These are phyloP conservation scores for Spilosoma lubricipeda DNA, from an alignment of 2,888 invertebrate genomes.

Conservation along the genomic window DNA sequence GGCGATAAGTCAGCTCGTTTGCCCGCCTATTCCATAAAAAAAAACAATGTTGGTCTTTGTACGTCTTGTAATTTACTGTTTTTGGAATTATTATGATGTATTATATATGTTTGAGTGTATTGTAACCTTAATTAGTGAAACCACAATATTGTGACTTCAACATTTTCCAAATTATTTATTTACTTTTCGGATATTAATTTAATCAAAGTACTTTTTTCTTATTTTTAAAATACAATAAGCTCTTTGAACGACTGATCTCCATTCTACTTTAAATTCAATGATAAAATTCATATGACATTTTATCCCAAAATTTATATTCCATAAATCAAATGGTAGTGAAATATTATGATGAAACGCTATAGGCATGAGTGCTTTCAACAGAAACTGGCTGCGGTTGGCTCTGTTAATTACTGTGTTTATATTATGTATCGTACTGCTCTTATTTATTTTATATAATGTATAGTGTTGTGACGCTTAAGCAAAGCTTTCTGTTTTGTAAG, in stretches of 20 bases:
- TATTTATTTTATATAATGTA: not conserved
- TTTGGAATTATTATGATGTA: too few relatives aligned
- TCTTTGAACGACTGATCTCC: not conserved
- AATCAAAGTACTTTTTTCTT: not conserved
- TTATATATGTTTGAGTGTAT: too few relatives aligned
- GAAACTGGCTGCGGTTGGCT: constrained; percentile 25
- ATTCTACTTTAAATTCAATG: not conserved
- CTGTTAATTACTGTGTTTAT: constrained; percentile 24
- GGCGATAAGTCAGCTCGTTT: fast-evolving
- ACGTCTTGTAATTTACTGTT: not conserved
- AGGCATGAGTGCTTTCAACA: constrained; percentile 36
- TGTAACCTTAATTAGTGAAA: too few relatives aligned
- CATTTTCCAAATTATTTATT: too few relatives aligned
- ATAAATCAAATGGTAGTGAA: constrained; percentile 14
- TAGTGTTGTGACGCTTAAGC: not conserved
- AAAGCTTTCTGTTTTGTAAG: not conserved
- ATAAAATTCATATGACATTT: not conserved
- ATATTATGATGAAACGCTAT: constrained; percentile 7
- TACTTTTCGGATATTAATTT: not conserved
- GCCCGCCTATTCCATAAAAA: too few relatives aligned
- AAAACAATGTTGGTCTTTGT: not conserved
- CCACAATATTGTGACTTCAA: too few relatives aligned
- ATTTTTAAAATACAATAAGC: not conserved
- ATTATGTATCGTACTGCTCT: not conserved
- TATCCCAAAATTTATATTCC: not conserved